A percentile compares a stretch with the other conserved stretches of the same genome.
Conservation (phyloP, 2,888 invertebrate species). For the Drosophila eohydei region DNA sequence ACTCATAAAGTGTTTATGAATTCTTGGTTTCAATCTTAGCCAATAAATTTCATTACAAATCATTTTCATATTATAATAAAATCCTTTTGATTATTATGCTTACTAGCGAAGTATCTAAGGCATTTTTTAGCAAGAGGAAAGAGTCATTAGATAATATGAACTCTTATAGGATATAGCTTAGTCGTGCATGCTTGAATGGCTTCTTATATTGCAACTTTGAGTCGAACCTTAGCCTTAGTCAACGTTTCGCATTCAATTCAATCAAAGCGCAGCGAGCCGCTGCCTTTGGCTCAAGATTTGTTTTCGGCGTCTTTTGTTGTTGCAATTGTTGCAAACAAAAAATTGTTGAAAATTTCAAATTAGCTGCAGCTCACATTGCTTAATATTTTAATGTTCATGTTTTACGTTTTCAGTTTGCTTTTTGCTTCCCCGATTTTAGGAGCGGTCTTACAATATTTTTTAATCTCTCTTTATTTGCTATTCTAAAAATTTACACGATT, state of each 20-base stretch:
- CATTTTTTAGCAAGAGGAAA: no score
- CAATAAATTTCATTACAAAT: no score
- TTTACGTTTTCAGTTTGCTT: constrained; percentile 38
- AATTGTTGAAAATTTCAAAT: constrained; percentile 72
- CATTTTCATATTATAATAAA: background rate
- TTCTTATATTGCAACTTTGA: constrained; percentile 37
- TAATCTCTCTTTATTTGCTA: background rate
- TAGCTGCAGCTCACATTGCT: constrained; percentile 70
- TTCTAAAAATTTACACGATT: background rate
- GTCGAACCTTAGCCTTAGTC: constrained; percentile 35
- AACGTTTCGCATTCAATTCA: constrained; percentile 70
- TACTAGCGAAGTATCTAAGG: no score
- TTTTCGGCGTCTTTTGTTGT: constrained; percentile 76
- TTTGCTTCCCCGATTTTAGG: constrained; percentile 24
- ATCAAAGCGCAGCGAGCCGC: constrained; percentile 76
- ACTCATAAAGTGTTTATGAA: no score
- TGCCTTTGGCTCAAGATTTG: constrained; percentile 52
- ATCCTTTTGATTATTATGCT: background rate
- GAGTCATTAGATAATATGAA: no score
- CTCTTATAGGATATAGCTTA: background rate
- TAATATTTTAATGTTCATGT: constrained; percentile 42
- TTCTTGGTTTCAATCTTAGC: no score
- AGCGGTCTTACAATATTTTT: constrained; percentile 35
- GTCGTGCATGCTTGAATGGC: background rate
- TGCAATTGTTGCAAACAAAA: constrained; percentile 50